Evolutionary conservation across 2,113 vertebrate genomes (phyloP).

Genomic region (Variabilichromis moorii): DNA sequence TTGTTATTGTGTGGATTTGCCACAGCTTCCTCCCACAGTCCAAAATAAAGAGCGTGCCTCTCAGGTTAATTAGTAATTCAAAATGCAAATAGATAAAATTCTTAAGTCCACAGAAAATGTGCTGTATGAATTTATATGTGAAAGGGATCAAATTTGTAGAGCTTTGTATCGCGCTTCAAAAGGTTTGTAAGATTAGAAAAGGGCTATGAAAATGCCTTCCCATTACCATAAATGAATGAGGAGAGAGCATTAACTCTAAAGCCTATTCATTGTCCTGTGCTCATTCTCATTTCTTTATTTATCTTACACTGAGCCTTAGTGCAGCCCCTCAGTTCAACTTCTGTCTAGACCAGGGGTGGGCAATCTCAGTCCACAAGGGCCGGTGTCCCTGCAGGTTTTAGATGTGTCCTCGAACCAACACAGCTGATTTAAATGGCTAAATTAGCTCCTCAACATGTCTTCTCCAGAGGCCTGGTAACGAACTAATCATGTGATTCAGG

Average conservation of each 20-base stretch:
- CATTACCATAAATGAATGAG: neutral
- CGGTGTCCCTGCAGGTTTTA: no score
- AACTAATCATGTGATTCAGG: no score
- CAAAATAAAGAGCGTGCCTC: neutral
- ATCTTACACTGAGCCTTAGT: neutral
- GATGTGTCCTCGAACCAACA: no score
- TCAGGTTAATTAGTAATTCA: neutral
- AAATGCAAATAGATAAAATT: neutral
- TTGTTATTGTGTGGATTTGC: neutral
- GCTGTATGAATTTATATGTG: neutral
- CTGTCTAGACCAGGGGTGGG: neutral
- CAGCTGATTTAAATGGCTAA: no score
- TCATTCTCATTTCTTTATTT: neutral
- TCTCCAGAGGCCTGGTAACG: no score
- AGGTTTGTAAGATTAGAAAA: neutral
- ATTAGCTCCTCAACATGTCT: no score
- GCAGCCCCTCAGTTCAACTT: neutral
- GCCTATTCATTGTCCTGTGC: neutral
- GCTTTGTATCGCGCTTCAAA: neutral
- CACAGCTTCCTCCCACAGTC: neutral
- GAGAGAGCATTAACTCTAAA: neutral
- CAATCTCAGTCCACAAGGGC: fast-evolving
- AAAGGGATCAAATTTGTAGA: neutral
- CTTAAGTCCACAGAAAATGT: neutral
- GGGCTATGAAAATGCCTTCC: neutral